Percentiles rank a stretch among this genome's conserved stretches.
Evolutionary conservation across 2,888 invertebrate species (phyloP).

Genomic region (Eulithis prunata): DNA sequence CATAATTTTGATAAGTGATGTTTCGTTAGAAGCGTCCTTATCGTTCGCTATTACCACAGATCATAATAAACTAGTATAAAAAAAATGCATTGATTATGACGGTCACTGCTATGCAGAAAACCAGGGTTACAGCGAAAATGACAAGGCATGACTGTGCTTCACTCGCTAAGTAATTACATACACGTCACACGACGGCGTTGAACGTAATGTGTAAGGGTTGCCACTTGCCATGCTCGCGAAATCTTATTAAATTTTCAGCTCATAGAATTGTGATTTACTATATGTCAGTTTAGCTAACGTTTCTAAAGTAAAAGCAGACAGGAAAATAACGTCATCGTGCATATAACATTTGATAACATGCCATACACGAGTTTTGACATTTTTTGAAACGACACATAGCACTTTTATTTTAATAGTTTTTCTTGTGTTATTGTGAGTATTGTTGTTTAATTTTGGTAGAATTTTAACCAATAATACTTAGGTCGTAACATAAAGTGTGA

Average conservation of each 20-base stretch:
- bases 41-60: too few species aligned
- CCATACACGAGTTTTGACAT: too few species aligned
- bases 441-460: too few species aligned
- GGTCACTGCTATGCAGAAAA: background rate
- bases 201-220: constrained; percentile 52
- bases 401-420: too few species aligned
- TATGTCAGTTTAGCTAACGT: background rate
- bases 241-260: constrained; percentile 24
- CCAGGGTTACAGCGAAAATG: constrained; percentile 62
- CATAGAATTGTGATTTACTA: constrained; percentile 20
- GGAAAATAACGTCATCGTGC: background rate
- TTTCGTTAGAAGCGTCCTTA: too few species aligned
- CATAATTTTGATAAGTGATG: too few species aligned
- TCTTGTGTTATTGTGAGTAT: too few species aligned
- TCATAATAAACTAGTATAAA: too few species aligned
- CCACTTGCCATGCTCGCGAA: constrained; percentile 21
- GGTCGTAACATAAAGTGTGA: too few species aligned
- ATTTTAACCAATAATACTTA: too few species aligned
- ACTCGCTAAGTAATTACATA: constrained; percentile 79
- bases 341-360: background rate
- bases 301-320: background rate
- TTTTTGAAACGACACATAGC: too few species aligned
- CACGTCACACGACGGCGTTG: constrained; percentile 69
- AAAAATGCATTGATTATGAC: background rate
- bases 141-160: constrained; percentile 79